These are phyloP conservation scores for Drosophila rufa DNA, from an alignment of 1,140 invertebrate species.

Conservation along the genomic window DNA sequence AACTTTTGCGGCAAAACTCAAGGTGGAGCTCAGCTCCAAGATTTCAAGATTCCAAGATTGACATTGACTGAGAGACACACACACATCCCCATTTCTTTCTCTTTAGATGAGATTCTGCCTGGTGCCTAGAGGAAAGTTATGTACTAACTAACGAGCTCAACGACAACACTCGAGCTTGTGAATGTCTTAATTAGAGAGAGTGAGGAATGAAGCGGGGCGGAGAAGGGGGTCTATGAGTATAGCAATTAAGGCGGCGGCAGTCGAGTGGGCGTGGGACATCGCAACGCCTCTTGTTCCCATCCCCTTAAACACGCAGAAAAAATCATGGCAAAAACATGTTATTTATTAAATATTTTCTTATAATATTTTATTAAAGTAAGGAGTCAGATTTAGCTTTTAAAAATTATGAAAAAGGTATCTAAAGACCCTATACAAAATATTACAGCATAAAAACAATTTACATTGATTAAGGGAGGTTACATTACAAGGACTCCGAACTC, in stretches of 20 bases:
- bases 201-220: slow-evolving; percentile 17
- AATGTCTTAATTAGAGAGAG: slow-evolving; percentile 79
- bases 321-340: too few species aligned
- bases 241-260: slow-evolving; percentile 74
- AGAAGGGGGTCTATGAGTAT: slow-evolving; percentile 57
- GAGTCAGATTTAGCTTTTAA: too few species aligned
- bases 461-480: too few species aligned
- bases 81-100: not conserved
- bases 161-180: slow-evolving; percentile 78
- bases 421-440: too few species aligned
- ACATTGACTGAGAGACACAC: slow-evolving; percentile 63
- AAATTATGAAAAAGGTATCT: too few species aligned
- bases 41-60: slow-evolving; percentile 39
- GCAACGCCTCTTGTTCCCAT: slow-evolving; percentile 6
- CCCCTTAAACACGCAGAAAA: not conserved
- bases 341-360: not conserved
- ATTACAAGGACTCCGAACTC: too few species aligned
- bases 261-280: slow-evolving; percentile 33
- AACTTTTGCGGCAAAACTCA: slow-evolving; percentile 53
- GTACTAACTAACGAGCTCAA: slow-evolving; percentile 83
- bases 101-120: not conserved
- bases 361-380: not conserved
- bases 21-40: slow-evolving; percentile 27
- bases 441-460: too few species aligned
- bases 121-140: slow-evolving; percentile 74